Percentiles rank a stretch among this genome's conserved stretches.
These are phyloP conservation scores for Eulemur albifrons DNA, from an alignment of 2,797 vertebrate species.

Conservation along the genomic window DNA sequence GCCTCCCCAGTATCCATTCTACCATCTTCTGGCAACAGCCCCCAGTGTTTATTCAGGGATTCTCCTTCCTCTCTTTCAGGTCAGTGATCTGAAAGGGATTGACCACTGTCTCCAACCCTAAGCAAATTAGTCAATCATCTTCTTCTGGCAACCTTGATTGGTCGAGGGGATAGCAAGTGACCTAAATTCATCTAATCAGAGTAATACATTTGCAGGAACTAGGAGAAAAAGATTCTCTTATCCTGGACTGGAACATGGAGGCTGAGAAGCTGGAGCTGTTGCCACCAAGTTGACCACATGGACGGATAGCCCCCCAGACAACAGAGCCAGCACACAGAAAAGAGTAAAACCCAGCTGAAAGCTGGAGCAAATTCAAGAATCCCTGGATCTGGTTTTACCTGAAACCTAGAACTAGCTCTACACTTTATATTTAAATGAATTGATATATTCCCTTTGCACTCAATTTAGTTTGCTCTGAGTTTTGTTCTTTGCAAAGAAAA, in stretches of 20 bases:
- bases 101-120: background rate
- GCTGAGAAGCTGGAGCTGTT: background rate
- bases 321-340: background rate
- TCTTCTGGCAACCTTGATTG: background rate
- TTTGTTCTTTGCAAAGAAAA: constrained; percentile 26
- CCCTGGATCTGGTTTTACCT: background rate
- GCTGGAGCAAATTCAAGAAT: background rate
- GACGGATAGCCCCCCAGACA: background rate
- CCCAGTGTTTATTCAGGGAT: background rate
- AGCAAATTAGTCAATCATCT: background rate
- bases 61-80: background rate
- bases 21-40: background rate
- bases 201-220: background rate
- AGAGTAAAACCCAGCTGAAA: background rate
- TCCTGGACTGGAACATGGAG: background rate
- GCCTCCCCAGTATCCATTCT: background rate
- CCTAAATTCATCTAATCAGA: background rate
- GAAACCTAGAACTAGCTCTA: background rate
- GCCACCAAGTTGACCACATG: background rate
- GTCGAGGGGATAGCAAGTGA: background rate
- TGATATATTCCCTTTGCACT: background rate
- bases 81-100: background rate
- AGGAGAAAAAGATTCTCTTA: background rate
- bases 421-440: background rate
- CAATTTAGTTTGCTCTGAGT: background rate